Evolutionary conservation across 2,888 invertebrate species (phyloP), one percentile per base, ranked within the genome.

Genomic region (Hedychridium roseum): DNA sequence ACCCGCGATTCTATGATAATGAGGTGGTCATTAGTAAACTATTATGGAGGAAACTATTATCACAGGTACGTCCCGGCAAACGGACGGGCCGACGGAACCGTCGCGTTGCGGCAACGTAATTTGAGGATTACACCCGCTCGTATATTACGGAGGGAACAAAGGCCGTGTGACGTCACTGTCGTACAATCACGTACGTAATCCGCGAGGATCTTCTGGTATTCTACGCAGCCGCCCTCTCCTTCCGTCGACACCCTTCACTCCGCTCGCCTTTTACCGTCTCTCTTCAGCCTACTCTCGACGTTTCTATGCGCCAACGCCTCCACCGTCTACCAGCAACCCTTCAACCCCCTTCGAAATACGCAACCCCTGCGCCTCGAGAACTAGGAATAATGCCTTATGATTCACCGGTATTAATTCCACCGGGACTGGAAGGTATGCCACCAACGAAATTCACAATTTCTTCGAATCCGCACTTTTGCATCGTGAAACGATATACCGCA

Each of bases 61-160:
- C 57, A 49, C 60, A 48, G 45, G 40, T 44, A 32, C 39, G 38
- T 21, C 26, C 40, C 31, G 57, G 57, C 57, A 49, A 51, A 49
- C 54, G 55, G 55, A 54, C 34, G 50, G 28, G 41, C 46, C 39
- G 52, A 68, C 63, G 63, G 66, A 65, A 60, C 54, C 58, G 50
- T 47, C 50, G 58, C 61, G 61, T 60, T 62, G 55, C 58, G 57
- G 60, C 57, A 62, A 58, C 68, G 69, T 72, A 72, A 73, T 73
- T 71, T 64, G 66, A 60, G 70, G 71, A 72, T 73, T 72, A 73
- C 56, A 64, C 59, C 44, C 43, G 65, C 60, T 66, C 73, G 64
- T 72, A 72, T 68, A 71, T 71, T 70, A 70, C 61, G 55, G 35
- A 38, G 35, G 48, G 65, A 70, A 73, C 72, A 73, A 73, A 71